Conservation (phyloP, 2,888 invertebrate species). For the Ashinkailepas kermadecensis region DNA sequence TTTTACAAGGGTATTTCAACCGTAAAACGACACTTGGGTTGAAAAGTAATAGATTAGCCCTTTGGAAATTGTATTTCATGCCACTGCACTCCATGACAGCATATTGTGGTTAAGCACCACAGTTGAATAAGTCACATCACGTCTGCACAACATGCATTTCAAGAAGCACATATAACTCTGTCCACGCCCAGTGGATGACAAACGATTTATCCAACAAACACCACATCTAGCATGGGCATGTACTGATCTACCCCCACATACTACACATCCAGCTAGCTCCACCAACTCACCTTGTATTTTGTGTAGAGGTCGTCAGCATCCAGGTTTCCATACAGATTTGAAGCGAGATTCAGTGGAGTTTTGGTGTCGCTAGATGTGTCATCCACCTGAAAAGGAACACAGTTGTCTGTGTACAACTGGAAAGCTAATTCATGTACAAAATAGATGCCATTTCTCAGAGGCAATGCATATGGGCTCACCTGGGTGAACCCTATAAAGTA, state of each 20-base stretch:
- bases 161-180: no score
- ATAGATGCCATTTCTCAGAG: slow-evolving; percentile 34
- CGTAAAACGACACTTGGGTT: no score
- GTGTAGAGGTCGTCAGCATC: slow-evolving; percentile 91
- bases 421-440: slow-evolving; percentile 35
- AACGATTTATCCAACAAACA: not conserved
- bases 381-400: slow-evolving; percentile 52
- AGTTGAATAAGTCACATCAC: no score
- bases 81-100: no score
- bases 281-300: slow-evolving; percentile 70
- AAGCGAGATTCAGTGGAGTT: slow-evolving; percentile 27
- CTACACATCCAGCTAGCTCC: not conserved
- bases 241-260: not conserved
- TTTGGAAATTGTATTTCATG: no score
- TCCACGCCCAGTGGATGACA: not conserved
- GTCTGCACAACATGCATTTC: no score
- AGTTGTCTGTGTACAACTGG: slow-evolving; percentile 41
- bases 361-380: slow-evolving; percentile 53
- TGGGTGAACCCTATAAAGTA: no score
- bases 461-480: slow-evolving; percentile 31
- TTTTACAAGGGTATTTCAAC: no score
- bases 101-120: no score
- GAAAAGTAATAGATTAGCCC: no score
- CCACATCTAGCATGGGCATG: not conserved
- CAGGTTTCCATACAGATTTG: slow-evolving; percentile 45